Evolutionary conservation across 2,113 vertebrate species (phyloP).

Genomic region (Bostrychus sinensis): DNA sequence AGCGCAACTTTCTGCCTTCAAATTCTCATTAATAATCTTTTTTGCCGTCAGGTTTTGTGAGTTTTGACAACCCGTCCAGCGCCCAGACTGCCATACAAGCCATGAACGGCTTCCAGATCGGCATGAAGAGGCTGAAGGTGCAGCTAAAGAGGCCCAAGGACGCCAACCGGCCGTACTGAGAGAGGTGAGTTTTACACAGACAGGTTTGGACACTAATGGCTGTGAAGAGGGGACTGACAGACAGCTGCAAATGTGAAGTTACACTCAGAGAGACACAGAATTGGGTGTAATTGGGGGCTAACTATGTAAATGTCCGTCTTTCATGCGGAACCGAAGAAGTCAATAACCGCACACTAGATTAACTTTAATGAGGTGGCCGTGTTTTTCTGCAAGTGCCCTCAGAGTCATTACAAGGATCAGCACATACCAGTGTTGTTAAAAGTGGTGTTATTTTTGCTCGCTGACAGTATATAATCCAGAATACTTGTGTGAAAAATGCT

Average conservation of each 20-base stretch:
- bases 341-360: conserved; percentile 61
- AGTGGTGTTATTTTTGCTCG: conserved; percentile 22
- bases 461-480: neutral
- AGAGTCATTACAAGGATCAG: conserved; percentile 31
- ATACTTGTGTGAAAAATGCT: neutral
- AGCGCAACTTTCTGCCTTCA: too few relatives aligned
- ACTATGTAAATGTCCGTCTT: conserved; percentile 49
- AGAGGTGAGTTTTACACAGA: conserved; percentile 61
- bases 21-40: neutral
- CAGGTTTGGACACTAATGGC: conserved; percentile 10
- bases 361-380: conserved; percentile 58
- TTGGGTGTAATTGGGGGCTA: conserved; percentile 53
- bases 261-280: conserved; percentile 35
- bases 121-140: conserved; percentile 96
- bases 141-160: conserved; percentile 96
- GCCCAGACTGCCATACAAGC: conserved; percentile 95
- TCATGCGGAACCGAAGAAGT: conserved; percentile 57
- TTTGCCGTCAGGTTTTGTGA: conserved; percentile 85
- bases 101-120: conserved; percentile 98
- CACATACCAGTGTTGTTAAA: conserved; percentile 35
- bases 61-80: conserved; percentile 95
- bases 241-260: conserved; percentile 48
- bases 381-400: conserved; percentile 34
- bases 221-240: conserved; percentile 31
- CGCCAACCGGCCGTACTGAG: conserved; percentile 91